Evolutionary conservation across 1,140 invertebrate genomes (phyloP).

Genomic region (Cecropterus lyciades): DNA sequence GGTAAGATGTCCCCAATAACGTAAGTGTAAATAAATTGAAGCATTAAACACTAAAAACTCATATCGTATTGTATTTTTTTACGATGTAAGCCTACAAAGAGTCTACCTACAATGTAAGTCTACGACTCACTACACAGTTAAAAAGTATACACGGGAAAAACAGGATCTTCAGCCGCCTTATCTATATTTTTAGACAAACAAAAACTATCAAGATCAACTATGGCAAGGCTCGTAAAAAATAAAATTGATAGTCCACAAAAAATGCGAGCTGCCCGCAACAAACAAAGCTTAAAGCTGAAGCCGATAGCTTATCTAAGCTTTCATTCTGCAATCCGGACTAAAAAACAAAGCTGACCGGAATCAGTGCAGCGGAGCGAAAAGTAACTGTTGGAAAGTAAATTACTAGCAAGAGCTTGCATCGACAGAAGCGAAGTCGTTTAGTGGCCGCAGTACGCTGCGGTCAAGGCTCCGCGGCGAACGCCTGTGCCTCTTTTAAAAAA

Average conservation of each 20-base stretch:
- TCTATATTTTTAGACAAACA: background rate
- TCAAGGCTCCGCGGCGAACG: slow-evolving; percentile 71
- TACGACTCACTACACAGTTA: too few species aligned
- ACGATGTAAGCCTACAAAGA: too few species aligned
- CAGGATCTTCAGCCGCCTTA: background rate
- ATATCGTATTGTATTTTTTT: too few species aligned
- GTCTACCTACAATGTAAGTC: too few species aligned
- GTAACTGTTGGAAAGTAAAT: slow-evolving; percentile 73
- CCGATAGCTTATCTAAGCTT: slow-evolving; percentile 56
- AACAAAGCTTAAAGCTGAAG: slow-evolving; percentile 45
- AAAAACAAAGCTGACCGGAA: slow-evolving; percentile 68
- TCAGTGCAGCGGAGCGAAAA: slow-evolving; percentile 76
- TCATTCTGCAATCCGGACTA: slow-evolving; percentile 55
- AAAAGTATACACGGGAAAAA: background rate
- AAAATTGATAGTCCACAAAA: slow-evolving; percentile 32
- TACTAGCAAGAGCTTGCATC: slow-evolving; percentile 51
- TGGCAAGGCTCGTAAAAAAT: slow-evolving; percentile 8
- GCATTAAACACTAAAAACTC: too few species aligned
- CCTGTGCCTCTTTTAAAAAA: slow-evolving; percentile 40
- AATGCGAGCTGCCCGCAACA: slow-evolving; percentile 12
- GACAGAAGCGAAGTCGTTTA: slow-evolving; percentile 55
- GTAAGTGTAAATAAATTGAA: too few species aligned
- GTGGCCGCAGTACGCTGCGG: slow-evolving; percentile 73
- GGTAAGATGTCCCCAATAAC: too few species aligned
- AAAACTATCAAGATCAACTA: slow-evolving; percentile 14